These are phyloP conservation scores for Siniperca chuatsi DNA, from an alignment of 2,113 vertebrate genomes.

Conservation along the genomic window DNA sequence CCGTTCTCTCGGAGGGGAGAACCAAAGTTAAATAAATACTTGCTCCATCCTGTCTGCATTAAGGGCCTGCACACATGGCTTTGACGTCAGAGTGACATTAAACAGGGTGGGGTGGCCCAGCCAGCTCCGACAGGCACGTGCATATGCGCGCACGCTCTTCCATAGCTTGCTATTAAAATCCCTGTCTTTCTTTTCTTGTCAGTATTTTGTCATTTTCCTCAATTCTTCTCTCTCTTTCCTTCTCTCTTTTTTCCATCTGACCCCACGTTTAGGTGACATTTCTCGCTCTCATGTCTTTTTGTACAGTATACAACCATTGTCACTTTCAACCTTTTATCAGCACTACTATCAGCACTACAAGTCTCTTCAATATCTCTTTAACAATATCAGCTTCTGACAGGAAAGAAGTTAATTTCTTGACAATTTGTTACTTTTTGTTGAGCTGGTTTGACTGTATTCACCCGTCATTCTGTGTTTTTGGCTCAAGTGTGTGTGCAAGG, in stretches of 20 bases:
- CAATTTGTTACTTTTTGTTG: slow-evolving; percentile 24
- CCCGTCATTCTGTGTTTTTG: slow-evolving; percentile 28
- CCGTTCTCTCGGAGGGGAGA: slow-evolving; percentile 72
- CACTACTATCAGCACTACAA: too few relatives aligned
- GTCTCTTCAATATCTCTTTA: background rate
- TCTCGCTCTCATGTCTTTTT: background rate
- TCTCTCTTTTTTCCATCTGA: background rate
- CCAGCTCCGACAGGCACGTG: slow-evolving; percentile 58
- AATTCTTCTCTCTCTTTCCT: background rate
- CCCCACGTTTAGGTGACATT: slow-evolving; percentile 14
- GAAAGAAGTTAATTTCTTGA: slow-evolving; percentile 4
- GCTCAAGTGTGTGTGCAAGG: background rate
- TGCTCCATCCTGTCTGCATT: slow-evolving; percentile 81
- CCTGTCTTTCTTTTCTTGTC: slow-evolving; percentile 21
- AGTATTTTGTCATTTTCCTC: background rate
- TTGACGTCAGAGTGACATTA: slow-evolving; percentile 85
- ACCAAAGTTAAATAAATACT: slow-evolving; percentile 85
- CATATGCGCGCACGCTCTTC: slow-evolving; percentile 20
- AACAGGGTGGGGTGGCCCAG: slow-evolving; percentile 80
- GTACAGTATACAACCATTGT: background rate
- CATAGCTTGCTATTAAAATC: slow-evolving; percentile 38
- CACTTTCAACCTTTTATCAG: background rate
- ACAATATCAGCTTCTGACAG: background rate
- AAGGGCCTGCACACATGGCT: slow-evolving; percentile 80
- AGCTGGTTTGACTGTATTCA: background rate